phyloP scores from a whole-genome alignment of 1,140 invertebrate species.

The Callitettix versicolor region DNA sequence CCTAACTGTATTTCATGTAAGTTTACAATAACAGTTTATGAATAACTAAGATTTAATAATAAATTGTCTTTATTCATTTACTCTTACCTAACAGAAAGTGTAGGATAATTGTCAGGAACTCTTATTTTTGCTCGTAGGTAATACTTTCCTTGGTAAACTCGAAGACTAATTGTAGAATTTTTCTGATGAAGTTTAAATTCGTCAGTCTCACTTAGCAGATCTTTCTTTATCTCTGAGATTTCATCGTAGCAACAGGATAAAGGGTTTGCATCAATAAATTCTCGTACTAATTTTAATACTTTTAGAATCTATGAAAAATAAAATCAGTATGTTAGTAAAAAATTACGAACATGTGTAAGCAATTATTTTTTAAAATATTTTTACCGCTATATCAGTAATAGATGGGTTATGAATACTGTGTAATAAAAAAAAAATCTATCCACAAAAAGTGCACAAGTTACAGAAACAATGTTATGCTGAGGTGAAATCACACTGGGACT shows the following conservation, averaged over 20 bases:
- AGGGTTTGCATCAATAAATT: conserved; percentile 60
- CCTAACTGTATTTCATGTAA: too few relatives aligned
- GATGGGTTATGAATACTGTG: too few relatives aligned
- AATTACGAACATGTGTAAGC: too few relatives aligned
- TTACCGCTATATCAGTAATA: too few relatives aligned
- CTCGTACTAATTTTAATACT: conserved; percentile 48
- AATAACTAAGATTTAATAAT: conserved; percentile 1
- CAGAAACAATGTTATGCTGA: too few relatives aligned
- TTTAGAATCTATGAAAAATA: conserved; percentile 36
- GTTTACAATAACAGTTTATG: too few relatives aligned
- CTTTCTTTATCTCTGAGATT: conserved; percentile 48
- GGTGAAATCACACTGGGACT: too few relatives aligned
- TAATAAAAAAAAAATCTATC: too few relatives aligned
- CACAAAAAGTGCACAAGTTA: too few relatives aligned
- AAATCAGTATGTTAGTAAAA: conserved; percentile 12
- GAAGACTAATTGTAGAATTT: conserved; percentile 47
- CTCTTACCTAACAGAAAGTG: conserved; percentile 41
- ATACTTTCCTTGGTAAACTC: conserved; percentile 46
- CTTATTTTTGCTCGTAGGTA: conserved; percentile 44
- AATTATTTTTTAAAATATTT: too few relatives aligned
- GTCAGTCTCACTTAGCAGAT: conserved; percentile 36
- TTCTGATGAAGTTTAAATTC: conserved; percentile 59
- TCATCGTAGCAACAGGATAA: conserved; percentile 64
- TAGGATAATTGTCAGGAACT: conserved; percentile 57
- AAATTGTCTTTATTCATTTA: background rate